Evolutionary conservation across 1,140 invertebrate genomes (phyloP), one percentile per base, ranked within the genome.

Genomic region (Tetramorium simillimum): DNA sequence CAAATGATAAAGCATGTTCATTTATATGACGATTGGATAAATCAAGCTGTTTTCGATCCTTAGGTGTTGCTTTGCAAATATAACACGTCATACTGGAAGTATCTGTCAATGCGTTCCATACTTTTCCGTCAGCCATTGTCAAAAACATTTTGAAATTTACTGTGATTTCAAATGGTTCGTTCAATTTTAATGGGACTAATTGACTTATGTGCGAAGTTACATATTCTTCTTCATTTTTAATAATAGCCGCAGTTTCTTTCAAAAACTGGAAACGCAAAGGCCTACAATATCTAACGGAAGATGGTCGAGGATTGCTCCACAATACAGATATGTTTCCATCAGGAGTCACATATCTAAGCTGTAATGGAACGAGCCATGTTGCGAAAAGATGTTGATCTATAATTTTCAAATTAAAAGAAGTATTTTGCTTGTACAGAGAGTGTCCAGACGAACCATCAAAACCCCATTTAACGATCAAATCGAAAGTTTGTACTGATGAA

Each of bases 361-460:
- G n/a, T 9, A 67, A 43, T 21, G 63, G 37, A 40, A 67, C 63
- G 18, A 67, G 37, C 37, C 63, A 65, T 65, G 33, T 65, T 18
- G 60, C 60, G 7, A 65, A 65, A 65, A 65, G 63, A 40, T 40
- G 2, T 1, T 69, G n/a, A 70, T 70, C 40, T 70, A 12, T 24
- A 70, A 46, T 2, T 70, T 51, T 6, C 21, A 33, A 70, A 49
- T 0, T 14, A 51, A 14, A 51, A 70, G n/a, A 24, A 46, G 18
- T 37, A 18, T 46, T 43, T 43, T 69, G 67, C n/a, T 70, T 70
- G 7, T 70, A 70, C 10, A 28, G n/a, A 4, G 67, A 70, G 1
- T 70, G 67, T 70, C 67, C 40, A 70, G 40, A 70, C 16, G 40
- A 70, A 49, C n/a, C 37, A 3, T 70, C 67, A 49, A 70, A 70